phyloP scores from a whole-genome alignment of 2,888 invertebrate genomes.

The Plebejus argus region DNA sequence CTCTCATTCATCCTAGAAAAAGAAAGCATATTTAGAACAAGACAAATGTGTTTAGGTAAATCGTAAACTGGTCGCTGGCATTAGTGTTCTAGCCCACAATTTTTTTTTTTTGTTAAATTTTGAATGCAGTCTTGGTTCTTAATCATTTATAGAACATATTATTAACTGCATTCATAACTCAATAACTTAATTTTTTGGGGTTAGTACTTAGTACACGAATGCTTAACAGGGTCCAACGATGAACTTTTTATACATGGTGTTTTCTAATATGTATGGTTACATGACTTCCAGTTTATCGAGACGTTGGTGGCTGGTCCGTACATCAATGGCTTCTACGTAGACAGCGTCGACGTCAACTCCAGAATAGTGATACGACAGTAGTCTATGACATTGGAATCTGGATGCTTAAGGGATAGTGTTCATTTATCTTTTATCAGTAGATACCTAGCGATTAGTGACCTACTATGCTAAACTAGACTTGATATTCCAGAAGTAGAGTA shows the following conservation, averaged over 20 bases:
- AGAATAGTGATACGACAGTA: slow-evolving; percentile 63
- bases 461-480: not conserved
- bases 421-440: not conserved
- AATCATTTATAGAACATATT: no score
- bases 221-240: no score
- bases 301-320: slow-evolving; percentile 55
- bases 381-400: not conserved
- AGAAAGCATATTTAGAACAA: no score
- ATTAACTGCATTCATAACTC: no score
- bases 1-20: no score
- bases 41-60: not conserved
- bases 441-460: not conserved
- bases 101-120: no score
- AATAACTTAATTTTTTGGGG: no score
- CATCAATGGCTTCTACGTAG: slow-evolving; percentile 64
- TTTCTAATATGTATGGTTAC: not conserved
- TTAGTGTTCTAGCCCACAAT: no score
- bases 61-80: no score
- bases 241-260: not conserved
- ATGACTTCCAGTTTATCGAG: slow-evolving; percentile 54
- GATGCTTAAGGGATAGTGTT: not conserved
- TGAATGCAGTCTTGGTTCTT: no score
- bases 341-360: slow-evolving; percentile 58
- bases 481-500: not conserved
- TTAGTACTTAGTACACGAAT: no score